These are phyloP conservation scores for Aeoliscus strigatus DNA, from an alignment of 2,797 vertebrate genomes.

Conservation along the genomic window DNA sequence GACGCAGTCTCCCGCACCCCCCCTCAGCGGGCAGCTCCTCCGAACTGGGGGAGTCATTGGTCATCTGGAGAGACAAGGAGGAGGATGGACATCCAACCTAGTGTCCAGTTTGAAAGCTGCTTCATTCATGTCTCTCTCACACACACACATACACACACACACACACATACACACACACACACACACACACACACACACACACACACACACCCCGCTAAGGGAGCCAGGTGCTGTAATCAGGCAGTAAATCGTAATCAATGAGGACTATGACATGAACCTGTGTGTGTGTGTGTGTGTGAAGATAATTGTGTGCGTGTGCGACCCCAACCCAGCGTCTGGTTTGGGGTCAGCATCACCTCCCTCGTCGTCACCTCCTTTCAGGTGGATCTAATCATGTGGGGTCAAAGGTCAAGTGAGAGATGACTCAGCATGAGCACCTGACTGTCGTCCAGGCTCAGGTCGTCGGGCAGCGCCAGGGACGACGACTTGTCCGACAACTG, in stretches of 20 bases:
- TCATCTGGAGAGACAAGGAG: conserved; percentile 46
- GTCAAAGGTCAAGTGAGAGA: too few species aligned
- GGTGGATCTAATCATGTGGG: neutral
- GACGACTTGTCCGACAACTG: conserved; percentile 90
- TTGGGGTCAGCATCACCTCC: too few species aligned
- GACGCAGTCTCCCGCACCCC: conserved; percentile 31
- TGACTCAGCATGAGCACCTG: conserved; percentile 77
- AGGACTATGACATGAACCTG: conserved; percentile 32
- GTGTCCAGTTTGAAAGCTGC: conserved; percentile 29
- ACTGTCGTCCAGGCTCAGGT: conserved; percentile 85
- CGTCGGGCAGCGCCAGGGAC: conserved; percentile 86
- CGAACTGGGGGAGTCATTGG: conserved; percentile 64
- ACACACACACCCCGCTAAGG: conserved; percentile 15
- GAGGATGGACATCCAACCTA: neutral
- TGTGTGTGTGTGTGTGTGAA: neutral
- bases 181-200: conserved; percentile 6
- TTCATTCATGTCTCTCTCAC: conserved; percentile 33
- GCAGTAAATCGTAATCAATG: conserved; percentile 52
- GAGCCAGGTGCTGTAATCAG: conserved; percentile 48
- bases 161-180: neutral
- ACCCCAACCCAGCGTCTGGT: too few species aligned
- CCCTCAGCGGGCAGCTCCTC: conserved; percentile 51
- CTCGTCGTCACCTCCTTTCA: too few species aligned
- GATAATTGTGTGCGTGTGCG: conserved; percentile 6
- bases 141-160: neutral